Evolutionary conservation across 2,888 invertebrate species (phyloP), one percentile per base, ranked within the genome.

Genomic region (Pseudococcus jackbeardsleyi): DNA sequence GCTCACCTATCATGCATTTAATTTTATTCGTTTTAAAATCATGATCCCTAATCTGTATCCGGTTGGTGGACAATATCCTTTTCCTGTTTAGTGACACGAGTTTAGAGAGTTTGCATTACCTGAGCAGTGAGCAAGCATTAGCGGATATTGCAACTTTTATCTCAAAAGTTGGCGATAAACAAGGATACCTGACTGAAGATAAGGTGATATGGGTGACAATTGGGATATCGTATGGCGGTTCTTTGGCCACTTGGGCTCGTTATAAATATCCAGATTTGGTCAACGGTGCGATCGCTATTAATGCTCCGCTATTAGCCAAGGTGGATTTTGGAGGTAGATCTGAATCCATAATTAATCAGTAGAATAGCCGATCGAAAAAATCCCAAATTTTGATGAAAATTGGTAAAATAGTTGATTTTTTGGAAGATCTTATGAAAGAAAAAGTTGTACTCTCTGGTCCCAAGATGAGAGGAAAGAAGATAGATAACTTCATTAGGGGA

Each of bases 171-270:
- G 96, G 95, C 90, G 91, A 91, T 1, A 91, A 93, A 89, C 94
- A 94, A 90, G 93, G 94, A 64, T 92, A 96, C 33, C 91, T 92
- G 6, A 8, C 9, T 42, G 0, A 42, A 8, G 9, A 42, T 42
- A 42, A n/a, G 1, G 93, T 93, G 26, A 96, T 96, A 91, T 98
- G 98, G 97, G 95, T 99, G 89, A 95, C 95, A 0, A 98, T 99
- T 91, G 99, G 99, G 17, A 98, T 98, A 3, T 98, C 98, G 0
- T 99, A 99, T 91, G 96, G 98, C 0, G 98, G 98, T 1, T 96
- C 97, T 0, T 92, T 99, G 90, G 96, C 98, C 5, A 98, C 98
- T 5, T 99, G 99, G 98, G 91, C 95, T 88, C 92, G 98, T 82
- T 92, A 95, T 86, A 98, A 97, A 91, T 98, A 97, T 92, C 98